Percentiles rank a stretch among this genome's conserved stretches.
These are phyloP conservation scores for Antitype chi DNA, from an alignment of 2,888 invertebrate genomes.

Conservation along the genomic window DNA sequence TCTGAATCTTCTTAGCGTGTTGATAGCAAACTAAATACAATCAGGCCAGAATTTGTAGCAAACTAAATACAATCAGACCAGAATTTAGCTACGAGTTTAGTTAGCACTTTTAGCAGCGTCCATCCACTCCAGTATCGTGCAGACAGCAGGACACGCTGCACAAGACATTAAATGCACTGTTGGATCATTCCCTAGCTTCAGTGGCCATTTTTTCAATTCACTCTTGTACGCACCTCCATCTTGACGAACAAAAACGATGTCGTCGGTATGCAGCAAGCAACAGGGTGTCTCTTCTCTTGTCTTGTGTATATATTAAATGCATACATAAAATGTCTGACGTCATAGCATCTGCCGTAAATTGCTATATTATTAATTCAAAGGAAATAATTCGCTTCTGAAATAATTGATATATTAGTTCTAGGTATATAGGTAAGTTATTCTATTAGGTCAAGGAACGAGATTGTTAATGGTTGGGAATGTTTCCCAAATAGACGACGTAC, in stretches of 20 bases:
- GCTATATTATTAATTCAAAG: neutral
- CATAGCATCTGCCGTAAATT: neutral
- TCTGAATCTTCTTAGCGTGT: too few species aligned
- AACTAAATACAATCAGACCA: too few species aligned
- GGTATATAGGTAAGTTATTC: neutral
- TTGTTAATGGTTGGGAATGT: neutral
- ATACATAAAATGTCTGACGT: neutral
- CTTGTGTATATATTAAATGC: neutral
- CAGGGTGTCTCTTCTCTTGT: neutral
- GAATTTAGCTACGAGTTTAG: too few species aligned
- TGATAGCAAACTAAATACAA: too few species aligned
- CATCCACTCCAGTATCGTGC: too few species aligned
- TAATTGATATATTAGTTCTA: neutral
- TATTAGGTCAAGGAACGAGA: neutral
- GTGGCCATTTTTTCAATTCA: neutral
- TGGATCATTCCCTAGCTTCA: too few species aligned
- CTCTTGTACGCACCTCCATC: neutral
- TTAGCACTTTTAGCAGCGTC: too few species aligned
- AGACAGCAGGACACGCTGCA: too few species aligned
- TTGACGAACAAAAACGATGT: neutral
- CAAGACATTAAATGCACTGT: too few species aligned
- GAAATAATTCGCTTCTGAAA: neutral
- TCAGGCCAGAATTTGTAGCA: too few species aligned
- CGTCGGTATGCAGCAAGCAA: neutral
- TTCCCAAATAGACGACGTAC: too few species aligned